These are phyloP conservation scores for Mimas tiliae DNA, from an alignment of 2,888 invertebrate species.

Conservation along the genomic window DNA sequence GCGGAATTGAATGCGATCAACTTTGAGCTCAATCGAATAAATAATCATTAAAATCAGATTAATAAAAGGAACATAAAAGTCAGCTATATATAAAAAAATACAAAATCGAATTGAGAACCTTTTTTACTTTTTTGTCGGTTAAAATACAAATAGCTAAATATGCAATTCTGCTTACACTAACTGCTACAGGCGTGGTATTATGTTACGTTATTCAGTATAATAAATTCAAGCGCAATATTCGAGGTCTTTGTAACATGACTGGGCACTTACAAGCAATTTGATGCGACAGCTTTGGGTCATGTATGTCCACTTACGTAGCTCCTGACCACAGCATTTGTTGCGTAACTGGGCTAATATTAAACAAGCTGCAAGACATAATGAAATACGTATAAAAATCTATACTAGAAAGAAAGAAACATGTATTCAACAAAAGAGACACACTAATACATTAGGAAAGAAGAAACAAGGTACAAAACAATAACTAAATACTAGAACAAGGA, in stretches of 20 bases:
- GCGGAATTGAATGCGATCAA: too few relatives aligned
- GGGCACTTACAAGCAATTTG: conserved; percentile 15
- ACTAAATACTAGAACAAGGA: too few relatives aligned
- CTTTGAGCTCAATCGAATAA: too few relatives aligned
- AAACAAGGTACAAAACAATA: too few relatives aligned
- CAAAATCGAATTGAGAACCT: too few relatives aligned
- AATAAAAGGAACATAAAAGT: too few relatives aligned
- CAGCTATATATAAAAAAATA: too few relatives aligned
- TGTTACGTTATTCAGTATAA: background rate
- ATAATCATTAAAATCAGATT: too few relatives aligned
- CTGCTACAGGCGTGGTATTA: background rate
- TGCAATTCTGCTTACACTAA: too few relatives aligned
- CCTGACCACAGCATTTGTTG: conserved; percentile 6
- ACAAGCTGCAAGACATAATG: background rate
- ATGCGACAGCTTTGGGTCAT: conserved; percentile 2
- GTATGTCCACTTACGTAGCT: background rate
- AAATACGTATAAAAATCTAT: background rate
- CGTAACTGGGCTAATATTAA: background rate
- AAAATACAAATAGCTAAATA: background rate
- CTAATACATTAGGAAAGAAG: background rate
- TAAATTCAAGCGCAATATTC: background rate
- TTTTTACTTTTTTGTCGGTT: background rate
- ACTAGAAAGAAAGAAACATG: too few relatives aligned
- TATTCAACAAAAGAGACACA: too few relatives aligned
- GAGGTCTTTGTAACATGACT: conserved; percentile 27